Evolutionary conservation across 2,113 vertebrate species (phyloP), one percentile per base, ranked within the genome.

Genomic region (Progne subis): DNA sequence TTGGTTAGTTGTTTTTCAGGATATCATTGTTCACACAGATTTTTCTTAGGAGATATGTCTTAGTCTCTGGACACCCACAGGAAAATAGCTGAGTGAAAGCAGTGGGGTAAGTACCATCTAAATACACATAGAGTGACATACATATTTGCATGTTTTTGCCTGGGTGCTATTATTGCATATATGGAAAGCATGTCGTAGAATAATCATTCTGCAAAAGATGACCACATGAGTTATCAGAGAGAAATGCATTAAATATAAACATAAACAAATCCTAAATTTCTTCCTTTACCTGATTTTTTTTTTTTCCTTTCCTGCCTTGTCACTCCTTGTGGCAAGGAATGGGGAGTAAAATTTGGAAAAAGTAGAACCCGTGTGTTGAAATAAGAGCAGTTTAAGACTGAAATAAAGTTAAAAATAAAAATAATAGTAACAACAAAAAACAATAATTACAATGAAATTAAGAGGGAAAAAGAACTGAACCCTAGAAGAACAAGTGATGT

Each of bases 321-420:
- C 18, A 24, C 4, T 52, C 18, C 7, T 8, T 46, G 26, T 14
- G 9, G 34, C 32, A 46, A 53, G 32, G 52, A 2, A 39, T 39
- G 23, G 20, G 2, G 5, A 52, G 5, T n/a, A 67, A 56, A 82
- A 39, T 17, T 0, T 0, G 34, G 11, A 31, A 34, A 49, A 70
- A 5, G 4, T 50, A 65, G 34, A 88, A 46, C 4, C 10, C 0
- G 0, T 39, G 15, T 2, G 15, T 32, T 44, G 41, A 63, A 20
- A 20, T 25, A 37, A 74, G 32, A 46, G 23, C 10, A 52, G 8
- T 29, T 88, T 46, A 81, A 59, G 12, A 52, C 13, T 32, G 12
- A 59, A 59, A 43, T 43, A 31, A 77, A 34, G 13, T 8, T 52
- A 41, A 5, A 44, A 25, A 13, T 63, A 61, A 37, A 14, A 46